Base-by-base conservation (phyloP, 2,888 invertebrate genomes). In the Stratiomys singularior region DNA sequence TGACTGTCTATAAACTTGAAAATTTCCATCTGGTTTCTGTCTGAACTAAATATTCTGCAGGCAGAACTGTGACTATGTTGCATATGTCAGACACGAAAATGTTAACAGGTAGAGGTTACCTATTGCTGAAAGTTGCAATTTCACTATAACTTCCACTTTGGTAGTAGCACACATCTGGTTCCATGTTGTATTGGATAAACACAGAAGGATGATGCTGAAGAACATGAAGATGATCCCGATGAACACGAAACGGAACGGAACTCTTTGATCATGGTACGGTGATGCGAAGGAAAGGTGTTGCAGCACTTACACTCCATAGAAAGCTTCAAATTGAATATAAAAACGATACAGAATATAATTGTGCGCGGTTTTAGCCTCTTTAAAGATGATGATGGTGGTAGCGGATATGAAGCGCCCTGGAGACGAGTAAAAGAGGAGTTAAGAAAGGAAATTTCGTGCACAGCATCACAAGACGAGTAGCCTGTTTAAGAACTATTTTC, bases 111-210 rank as follows among this genome's bases (percentile, higher is more conserved):
- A 37, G 5, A 37, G 37, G 37, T 37, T 37, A 37, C 9, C 37
- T 37, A 37, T 37, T 37, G 37, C 9, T 37, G 37, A 37, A 37
- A 37, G 37, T 37, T 37, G 37, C 37, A 37, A 37, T 37, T 37
- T 37, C 37, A 37, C 37, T 9, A 37, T 9, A 25, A 23, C 18
- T 15, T 28, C 23, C 60, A 60, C 5, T 60, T 25, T 23, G 15
- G 52, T 21, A 64, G 30, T 64, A 30, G 64, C 30, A 64, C 64
- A 64, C 64, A 64, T 64, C 64, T 64, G 64, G 27, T 64, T 1
- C 64, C 27, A 21, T 27, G 64, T n/a, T 64, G n/a, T 23, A 21
- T 3, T 21, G 5, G 13, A 28, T 13, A 30, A 23, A 64, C 3
- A 15, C 64, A 2, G 28, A 30, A 64, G 23, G 30, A 21, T 25